Base-by-base conservation (phyloP, 1,140 invertebrate species). In the Pteromalus puparum region DNA sequence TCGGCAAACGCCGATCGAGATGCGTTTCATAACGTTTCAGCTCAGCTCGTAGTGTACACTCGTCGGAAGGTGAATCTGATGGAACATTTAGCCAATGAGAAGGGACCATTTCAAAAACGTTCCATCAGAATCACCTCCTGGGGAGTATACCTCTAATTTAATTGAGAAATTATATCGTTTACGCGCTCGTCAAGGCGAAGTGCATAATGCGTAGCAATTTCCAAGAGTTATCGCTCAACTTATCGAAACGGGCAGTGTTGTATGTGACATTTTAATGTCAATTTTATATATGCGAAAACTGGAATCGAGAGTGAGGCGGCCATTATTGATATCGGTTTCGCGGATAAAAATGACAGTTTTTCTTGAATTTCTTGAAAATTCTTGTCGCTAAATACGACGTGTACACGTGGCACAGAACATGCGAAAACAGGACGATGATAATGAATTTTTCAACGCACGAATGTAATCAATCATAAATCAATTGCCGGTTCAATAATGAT, bases 261-360 rank as follows among this genome's bases (percentile, higher is more conserved):
- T 9, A 4, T 26, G 5, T n/a, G 28, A 65, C 53, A 65, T 67
- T 68, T 79, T 79, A 38, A 79, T 21, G 5, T 65, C 26, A 9
- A 42, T 79, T 79, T 79, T 79, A 79, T 77, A 53, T 42, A 42
- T 61, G 53, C 53, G 53, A 61, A 61, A 61, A 61, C 53, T 61
- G 53, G 53, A n/a, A 61, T 21, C 6, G 30, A 34, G 30, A 61
- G 18, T n/a, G 53, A 61, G 53, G n/a, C 15, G 53, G 15, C 5
- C n/a, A 7, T 61, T 18, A 61, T 61, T 61, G 7, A n/a, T 61
- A n/a, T 18, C 21, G 6, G 18, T 4, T 21, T 21, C 18, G 18
- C 18, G 6, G 21, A 21, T 61, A 7, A 7, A 15, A 7, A n/a
- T 61, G 18, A 1, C 53, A 61, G 53, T n/a, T n/a, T 61, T 61